phyloP scores from a whole-genome alignment of 2,888 invertebrate species.

The Hetaerina titia region DNA sequence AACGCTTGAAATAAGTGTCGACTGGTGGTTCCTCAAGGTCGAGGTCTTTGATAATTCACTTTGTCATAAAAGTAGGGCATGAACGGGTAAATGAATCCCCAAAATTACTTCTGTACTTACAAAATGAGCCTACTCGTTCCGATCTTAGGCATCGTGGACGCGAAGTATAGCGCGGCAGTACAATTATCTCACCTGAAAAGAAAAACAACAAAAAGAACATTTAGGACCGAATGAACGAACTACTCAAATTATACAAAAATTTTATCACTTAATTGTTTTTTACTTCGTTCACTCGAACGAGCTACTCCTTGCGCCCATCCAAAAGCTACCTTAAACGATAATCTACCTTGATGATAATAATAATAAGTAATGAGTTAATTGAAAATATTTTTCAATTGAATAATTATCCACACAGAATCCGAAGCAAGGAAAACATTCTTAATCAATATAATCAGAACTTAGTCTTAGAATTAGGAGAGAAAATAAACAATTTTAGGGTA shows the following conservation, averaged over 20 bases:
- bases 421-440: too few relatives aligned
- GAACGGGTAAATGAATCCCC: background rate
- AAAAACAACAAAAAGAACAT: background rate
- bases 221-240: background rate
- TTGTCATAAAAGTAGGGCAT: slow-evolving; percentile 3
- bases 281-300: too few relatives aligned
- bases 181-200: background rate
- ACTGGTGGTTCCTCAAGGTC: background rate
- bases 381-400: too few relatives aligned
- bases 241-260: background rate
- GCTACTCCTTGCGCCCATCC: too few relatives aligned
- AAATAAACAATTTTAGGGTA: too few relatives aligned
- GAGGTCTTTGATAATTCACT: background rate
- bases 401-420: too few relatives aligned
- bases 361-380: too few relatives aligned
- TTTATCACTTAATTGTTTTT: background rate
- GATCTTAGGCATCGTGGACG: background rate
- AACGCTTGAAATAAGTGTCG: background rate
- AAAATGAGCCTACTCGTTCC: background rate
- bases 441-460: too few relatives aligned
- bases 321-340: too few relatives aligned
- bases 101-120: background rate
- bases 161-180: background rate
- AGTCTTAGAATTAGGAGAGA: too few relatives aligned
- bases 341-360: too few relatives aligned